Base-by-base conservation (phyloP, 1,140 invertebrate species). In the Drosophila virilis region DNA sequence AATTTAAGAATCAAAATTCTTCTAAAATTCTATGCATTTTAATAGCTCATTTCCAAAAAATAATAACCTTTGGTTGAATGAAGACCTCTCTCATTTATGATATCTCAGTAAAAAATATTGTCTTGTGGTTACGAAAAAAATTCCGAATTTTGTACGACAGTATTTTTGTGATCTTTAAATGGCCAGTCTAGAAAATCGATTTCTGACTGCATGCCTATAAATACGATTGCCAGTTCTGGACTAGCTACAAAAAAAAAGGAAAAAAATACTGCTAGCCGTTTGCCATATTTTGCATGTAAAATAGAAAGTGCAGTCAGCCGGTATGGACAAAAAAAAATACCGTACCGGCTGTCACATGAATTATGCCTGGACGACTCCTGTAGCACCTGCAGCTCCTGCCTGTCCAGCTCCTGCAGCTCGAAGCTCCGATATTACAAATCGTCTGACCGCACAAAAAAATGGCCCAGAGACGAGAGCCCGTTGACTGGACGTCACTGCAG, bases 401-500 rank as follows among this genome's bases (percentile, higher is more conserved):
- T 33, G 13, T 4, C 0, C 12, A 12, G 15, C 57, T 37, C 8
- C 17, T 8, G 28, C 50, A 61, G 65, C 64, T 50, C 48, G 46
- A 54, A 64, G 52, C 64, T 61, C n/a, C 28, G 46, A 71, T 78
- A 78, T 71, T 52, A 58, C 72, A 75, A 78, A 78, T 71, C 66
- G 76, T 55, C 45, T 58, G 66, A 60, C 51, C 60, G 42, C 45
- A 58, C 12, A 59, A 62, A 68, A 60, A 57, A 40, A 52, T 68
- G 35, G 51, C 71, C 75, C 35, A 58, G 42, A 70, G 54, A 50
- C 62, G 55, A 48, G 48, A 62, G 42, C 46, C 55, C 57, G 46
- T 57, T n/a, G 68, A 64, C 13, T 38, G 69, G 42, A 28, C n/a
- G 83, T 78, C 77, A 83, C 83, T 89, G 84, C 84, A 88, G 84